A percentile compares a stretch with the other conserved stretches of the same genome.
These are phyloP conservation scores for Engraulis encrasicolus DNA, from an alignment of 2,113 vertebrate genomes.

Conservation along the genomic window DNA sequence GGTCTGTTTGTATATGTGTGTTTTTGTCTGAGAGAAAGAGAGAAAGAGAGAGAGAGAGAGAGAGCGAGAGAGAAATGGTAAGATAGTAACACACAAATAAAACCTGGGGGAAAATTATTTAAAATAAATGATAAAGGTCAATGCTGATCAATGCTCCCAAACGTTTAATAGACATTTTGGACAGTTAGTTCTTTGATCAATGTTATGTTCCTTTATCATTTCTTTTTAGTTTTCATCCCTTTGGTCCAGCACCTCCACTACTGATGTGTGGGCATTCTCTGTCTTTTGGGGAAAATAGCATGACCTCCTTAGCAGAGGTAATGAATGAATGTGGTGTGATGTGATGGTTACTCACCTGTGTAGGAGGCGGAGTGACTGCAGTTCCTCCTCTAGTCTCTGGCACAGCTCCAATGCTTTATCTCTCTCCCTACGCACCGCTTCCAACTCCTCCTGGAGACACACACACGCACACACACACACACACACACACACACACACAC, in stretches of 20 bases:
- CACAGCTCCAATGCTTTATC: conserved; percentile 74
- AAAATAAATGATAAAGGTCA: too few relatives aligned
- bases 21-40: not conserved
- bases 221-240: too few relatives aligned
- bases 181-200: too few relatives aligned
- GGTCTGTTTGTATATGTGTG: not conserved
- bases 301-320: not conserved
- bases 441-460: conserved; percentile 73
- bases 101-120: too few relatives aligned
- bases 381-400: conserved; percentile 79
- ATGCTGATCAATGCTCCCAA: too few relatives aligned
- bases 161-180: too few relatives aligned
- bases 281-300: not conserved
- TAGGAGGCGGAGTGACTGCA: conserved; percentile 75
- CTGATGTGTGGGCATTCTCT: too few relatives aligned
- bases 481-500: conserved; percentile 24
- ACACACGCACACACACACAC: not conserved
- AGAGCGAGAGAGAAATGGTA: not conserved
- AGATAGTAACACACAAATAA: not conserved
- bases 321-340: not conserved
- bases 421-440: conserved; percentile 74
- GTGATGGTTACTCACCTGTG: conserved; percentile 76
- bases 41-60: not conserved
- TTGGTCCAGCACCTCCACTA: too few relatives aligned
- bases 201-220: too few relatives aligned